phyloP scores from a whole-genome alignment of 2,888 invertebrate species.

The Cephalotes varians region DNA sequence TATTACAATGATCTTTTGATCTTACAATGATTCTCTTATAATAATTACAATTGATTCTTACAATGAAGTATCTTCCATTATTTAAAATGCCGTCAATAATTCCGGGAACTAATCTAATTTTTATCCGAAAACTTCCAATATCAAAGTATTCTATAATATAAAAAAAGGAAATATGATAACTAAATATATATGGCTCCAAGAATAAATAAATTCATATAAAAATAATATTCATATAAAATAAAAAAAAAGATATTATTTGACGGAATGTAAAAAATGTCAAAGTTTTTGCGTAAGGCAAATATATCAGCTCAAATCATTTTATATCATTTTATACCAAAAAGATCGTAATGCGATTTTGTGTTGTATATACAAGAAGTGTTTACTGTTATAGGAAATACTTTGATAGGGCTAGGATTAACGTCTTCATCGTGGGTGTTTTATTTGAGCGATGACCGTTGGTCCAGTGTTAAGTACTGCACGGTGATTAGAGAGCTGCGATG shows the following conservation, averaged over 20 bases:
- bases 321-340: not conserved
- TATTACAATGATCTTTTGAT: too few species aligned
- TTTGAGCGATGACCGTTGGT: not conserved
- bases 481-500: slow-evolving; percentile 38
- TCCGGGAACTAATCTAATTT: not conserved
- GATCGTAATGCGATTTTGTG: not conserved
- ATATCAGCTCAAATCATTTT: not conserved
- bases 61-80: not conserved
- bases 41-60: too few species aligned
- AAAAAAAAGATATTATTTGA: not conserved
- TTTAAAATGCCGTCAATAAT: not conserved
- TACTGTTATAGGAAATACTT: slow-evolving; percentile 22
- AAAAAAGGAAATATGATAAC: too few species aligned
- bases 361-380: not conserved
- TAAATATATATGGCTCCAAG: too few species aligned
- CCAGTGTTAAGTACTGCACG: slow-evolving; percentile 16
- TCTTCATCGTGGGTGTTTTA: not conserved
- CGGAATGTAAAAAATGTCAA: not conserved
- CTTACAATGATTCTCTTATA: too few species aligned
- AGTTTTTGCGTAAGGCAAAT: not conserved
- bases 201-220: too few species aligned
- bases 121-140: not conserved
- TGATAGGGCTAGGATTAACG: not conserved
- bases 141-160: not conserved
- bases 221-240: too few species aligned